phyloP scores from a whole-genome alignment of 2,797 vertebrate genomes.

The Okamejei kenojei region DNA sequence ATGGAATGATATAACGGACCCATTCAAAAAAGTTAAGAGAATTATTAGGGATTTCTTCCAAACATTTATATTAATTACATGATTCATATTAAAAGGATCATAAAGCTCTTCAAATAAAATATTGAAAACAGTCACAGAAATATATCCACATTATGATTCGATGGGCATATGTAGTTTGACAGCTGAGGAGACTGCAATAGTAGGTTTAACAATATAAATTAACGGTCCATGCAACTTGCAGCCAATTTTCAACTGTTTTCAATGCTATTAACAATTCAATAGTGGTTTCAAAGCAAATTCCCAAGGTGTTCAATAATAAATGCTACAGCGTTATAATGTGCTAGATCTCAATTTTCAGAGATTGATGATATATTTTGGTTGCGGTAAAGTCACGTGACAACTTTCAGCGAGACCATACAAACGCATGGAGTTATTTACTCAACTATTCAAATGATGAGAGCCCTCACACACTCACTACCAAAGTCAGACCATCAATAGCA shows the following conservation, averaged over 20 bases:
- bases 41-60: not conserved
- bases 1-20: too few relatives aligned
- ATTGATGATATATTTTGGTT: not conserved
- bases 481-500: not conserved
- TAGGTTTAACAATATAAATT: constrained; percentile 1
- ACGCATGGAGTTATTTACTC: not conserved
- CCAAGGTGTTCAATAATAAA: not conserved
- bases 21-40: not conserved
- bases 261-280: constrained; percentile 19
- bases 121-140: not conserved
- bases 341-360: not conserved
- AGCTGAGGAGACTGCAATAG: not conserved
- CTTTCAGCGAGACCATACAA: not conserved
- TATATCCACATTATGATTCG: not conserved
- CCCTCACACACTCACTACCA: not conserved
- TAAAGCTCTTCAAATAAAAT: not conserved
- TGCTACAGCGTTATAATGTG: not conserved
- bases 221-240: not conserved
- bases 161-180: not conserved
- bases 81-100: too few relatives aligned
- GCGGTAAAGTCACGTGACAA: not conserved
- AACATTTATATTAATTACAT: not conserved
- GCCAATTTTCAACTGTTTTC: not conserved
- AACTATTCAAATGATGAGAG: not conserved
- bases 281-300: constrained; percentile 5